A percentile compares a stretch with the other conserved stretches of the same genome.
These are phyloP conservation scores for Odontomyia ornata DNA, from an alignment of 2,888 invertebrate species.

Conservation along the genomic window DNA sequence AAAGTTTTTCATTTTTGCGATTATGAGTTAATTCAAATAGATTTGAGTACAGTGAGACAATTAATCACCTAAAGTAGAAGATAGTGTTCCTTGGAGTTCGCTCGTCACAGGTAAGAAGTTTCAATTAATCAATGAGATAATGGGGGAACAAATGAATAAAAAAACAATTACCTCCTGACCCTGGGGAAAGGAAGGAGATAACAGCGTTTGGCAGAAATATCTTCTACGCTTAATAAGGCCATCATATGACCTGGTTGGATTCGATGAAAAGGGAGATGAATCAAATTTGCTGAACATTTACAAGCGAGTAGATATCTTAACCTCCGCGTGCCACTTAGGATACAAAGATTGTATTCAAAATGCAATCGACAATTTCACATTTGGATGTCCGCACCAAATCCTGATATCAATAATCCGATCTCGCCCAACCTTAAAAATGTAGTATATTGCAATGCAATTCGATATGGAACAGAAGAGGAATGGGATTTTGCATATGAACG, in stretches of 20 bases:
- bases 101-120: no score
- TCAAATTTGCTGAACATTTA: constrained; percentile 72
- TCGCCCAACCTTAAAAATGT: constrained; percentile 83
- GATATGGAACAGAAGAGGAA: constrained; percentile 81
- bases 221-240: constrained; percentile 72
- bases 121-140: no score
- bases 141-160: constrained; percentile 77
- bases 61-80: no score
- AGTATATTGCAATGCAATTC: constrained; percentile 88
- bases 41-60: no score
- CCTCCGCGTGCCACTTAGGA: constrained; percentile 80
- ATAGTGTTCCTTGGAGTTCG: constrained; percentile 89
- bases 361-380: constrained; percentile 77
- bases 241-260: constrained; percentile 76
- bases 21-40: no score
- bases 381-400: constrained; percentile 78
- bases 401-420: constrained; percentile 81
- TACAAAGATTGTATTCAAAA: constrained; percentile 77
- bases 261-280: constrained; percentile 71
- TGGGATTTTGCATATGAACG: constrained; percentile 91
- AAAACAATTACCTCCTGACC: constrained; percentile 71
- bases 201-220: constrained; percentile 76
- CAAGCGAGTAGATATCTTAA: constrained; percentile 75
- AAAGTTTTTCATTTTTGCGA: no score
- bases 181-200: constrained; percentile 74